Evolutionary conservation across 2,888 invertebrate species (phyloP).

Genomic region (Drosophila nr. perissopoda): DNA sequence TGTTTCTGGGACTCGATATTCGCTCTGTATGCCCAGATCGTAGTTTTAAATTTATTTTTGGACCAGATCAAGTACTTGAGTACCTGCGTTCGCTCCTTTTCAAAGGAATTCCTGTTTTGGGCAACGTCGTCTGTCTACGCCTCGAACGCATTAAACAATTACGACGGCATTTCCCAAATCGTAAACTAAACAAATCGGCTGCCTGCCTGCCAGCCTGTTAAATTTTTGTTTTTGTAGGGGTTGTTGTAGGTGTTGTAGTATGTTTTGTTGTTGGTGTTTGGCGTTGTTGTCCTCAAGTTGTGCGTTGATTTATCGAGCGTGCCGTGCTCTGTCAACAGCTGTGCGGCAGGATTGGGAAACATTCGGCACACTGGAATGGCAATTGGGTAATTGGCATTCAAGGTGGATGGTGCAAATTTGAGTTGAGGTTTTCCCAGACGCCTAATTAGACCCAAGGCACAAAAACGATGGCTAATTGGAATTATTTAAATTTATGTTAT

Average conservation of each 20-base stretch:
- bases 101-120: conserved; percentile 31
- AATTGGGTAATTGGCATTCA: conserved; percentile 28
- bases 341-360: conserved; percentile 42
- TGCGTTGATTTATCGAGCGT: conserved; percentile 65
- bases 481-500: conserved; percentile 16
- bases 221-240: conserved; percentile 11
- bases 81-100: conserved; percentile 30
- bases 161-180: conserved; percentile 57
- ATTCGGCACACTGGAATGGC: conserved; percentile 15
- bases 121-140: conserved; percentile 10
- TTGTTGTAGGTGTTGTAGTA: conserved; percentile 21
- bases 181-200: conserved; percentile 61
- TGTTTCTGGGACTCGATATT: conserved; percentile 52
- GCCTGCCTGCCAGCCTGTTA: conserved; percentile 21
- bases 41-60: conserved; percentile 28
- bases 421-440: conserved; percentile 33
- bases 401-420: conserved; percentile 34
- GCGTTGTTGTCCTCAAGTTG: conserved; percentile 28
- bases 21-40: conserved; percentile 7
- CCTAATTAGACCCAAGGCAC: conserved; percentile 48
- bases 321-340: conserved; percentile 49
- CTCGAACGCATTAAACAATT: conserved; percentile 62
- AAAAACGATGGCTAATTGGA: conserved; percentile 65
- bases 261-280: conserved; percentile 21
- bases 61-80: conserved; percentile 21